Percentiles rank a stretch among this genome's conserved stretches.
Conservation (phyloP, 2,888 invertebrate species). For the Callimorpha dominula region DNA sequence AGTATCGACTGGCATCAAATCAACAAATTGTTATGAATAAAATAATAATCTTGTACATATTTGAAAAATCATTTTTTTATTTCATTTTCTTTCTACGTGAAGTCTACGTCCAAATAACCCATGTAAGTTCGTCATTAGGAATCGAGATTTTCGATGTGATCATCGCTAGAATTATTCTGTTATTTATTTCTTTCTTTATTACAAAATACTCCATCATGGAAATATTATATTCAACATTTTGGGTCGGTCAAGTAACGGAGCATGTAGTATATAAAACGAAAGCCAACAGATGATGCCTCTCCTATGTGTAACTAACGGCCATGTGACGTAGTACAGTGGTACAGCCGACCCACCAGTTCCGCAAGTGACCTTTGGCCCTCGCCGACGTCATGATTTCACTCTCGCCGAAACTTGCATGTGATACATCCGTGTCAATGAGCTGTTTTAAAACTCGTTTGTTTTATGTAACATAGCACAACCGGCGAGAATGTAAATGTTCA, state of each 20-base stretch:
- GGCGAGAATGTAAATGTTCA: slow-evolving; percentile 2
- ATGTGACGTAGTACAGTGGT: neutral
- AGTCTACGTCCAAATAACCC: too few species aligned
- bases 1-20: too few species aligned
- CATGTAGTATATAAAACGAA: neutral
- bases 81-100: too few species aligned
- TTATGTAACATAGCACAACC: slow-evolving; percentile 14
- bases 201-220: neutral
- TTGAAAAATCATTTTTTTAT: too few species aligned
- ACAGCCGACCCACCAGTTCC: neutral
- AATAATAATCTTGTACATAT: too few species aligned
- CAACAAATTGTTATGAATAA: too few species aligned
- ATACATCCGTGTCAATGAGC: slow-evolving; percentile 14
- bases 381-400: slow-evolving; percentile 34
- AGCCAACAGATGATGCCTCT: slow-evolving; percentile 1
- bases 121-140: too few species aligned
- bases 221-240: neutral
- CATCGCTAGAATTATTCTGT: too few species aligned
- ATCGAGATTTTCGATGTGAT: too few species aligned
- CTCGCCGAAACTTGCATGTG: slow-evolving; percentile 19
- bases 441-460: slow-evolving; percentile 20
- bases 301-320: neutral
- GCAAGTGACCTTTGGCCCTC: slow-evolving; percentile 24
- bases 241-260: neutral
- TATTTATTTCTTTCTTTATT: too few species aligned